Percentiles rank a stretch among this genome's conserved stretches.
Evolutionary conservation across 2,888 invertebrate genomes (phyloP).

Genomic region (Leptarthrus brevirostris): DNA sequence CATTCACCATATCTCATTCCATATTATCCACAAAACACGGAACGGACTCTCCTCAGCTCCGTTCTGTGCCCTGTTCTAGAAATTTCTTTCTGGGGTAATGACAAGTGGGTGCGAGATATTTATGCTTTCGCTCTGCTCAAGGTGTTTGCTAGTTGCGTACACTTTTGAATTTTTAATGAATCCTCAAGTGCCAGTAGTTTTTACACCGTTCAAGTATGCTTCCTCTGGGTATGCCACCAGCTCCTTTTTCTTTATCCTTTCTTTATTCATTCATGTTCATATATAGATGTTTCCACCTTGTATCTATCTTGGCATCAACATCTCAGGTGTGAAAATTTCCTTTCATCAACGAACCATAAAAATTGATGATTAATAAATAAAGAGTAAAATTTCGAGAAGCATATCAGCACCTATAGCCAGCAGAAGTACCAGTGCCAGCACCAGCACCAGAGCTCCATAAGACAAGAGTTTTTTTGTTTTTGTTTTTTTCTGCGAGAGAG

Average conservation of each 20-base stretch:
- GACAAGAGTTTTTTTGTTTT: no score
- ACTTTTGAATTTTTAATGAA: slow-evolving; percentile 41
- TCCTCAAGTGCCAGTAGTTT: slow-evolving; percentile 17
- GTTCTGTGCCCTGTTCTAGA: neutral
- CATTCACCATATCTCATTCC: no score
- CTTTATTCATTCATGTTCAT: neutral
- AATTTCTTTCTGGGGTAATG: slow-evolving; percentile 37
- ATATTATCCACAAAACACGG: no score
- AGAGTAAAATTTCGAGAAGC: neutral
- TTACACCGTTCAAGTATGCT: slow-evolving; percentile 31
- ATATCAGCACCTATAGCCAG: no score
- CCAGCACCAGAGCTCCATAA: no score
- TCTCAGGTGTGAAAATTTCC: slow-evolving; percentile 11
- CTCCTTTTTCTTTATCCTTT: neutral
- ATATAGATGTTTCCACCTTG: no score
- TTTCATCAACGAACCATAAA: neutral
- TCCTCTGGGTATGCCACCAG: neutral
- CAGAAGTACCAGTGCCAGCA: no score
- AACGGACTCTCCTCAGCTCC: neutral
- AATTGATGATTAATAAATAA: slow-evolving; percentile 13
- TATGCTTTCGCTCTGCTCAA: slow-evolving; percentile 4
- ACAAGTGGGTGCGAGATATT: neutral
- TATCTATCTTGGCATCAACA: neutral
- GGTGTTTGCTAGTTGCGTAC: slow-evolving; percentile 28
- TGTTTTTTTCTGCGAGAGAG: no score